These are phyloP conservation scores for Mizuhopecten yessoensis DNA, from an alignment of 1,140 invertebrate genomes.

Conservation along the genomic window DNA sequence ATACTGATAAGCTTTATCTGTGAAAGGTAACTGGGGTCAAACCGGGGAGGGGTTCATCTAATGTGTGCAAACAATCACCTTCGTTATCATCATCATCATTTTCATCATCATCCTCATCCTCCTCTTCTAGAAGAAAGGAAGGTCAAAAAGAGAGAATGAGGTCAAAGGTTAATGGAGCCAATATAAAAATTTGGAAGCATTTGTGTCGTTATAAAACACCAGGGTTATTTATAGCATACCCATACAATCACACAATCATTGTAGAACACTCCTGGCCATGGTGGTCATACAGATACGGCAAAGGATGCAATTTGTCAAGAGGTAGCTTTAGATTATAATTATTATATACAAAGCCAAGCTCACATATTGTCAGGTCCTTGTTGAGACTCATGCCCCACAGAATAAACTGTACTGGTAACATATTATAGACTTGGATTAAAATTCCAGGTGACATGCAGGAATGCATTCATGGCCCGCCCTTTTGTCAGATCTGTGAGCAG, in stretches of 20 bases:
- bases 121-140: constrained; percentile 33
- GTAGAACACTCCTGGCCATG: background rate
- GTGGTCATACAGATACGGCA: background rate
- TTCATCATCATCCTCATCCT: constrained; percentile 27
- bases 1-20: background rate
- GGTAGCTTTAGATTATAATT: background rate
- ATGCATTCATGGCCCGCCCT: background rate
- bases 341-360: background rate
- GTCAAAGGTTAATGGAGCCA: background rate
- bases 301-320: background rate
- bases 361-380: background rate
- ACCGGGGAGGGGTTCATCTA: background rate
- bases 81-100: constrained; percentile 2
- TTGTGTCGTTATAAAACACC: background rate
- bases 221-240: too few relatives aligned
- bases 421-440: background rate
- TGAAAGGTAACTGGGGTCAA: background rate
- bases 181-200: background rate
- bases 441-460: background rate
- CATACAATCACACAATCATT: too few relatives aligned
- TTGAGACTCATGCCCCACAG: background rate
- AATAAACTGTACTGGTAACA: background rate
- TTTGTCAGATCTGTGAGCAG: too few relatives aligned
- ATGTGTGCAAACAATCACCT: constrained; percentile 5
- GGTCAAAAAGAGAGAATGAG: constrained; percentile 23